These are phyloP conservation scores for Sebastes taczanowskii DNA, from an alignment of 2,797 vertebrate species.

Conservation along the genomic window DNA sequence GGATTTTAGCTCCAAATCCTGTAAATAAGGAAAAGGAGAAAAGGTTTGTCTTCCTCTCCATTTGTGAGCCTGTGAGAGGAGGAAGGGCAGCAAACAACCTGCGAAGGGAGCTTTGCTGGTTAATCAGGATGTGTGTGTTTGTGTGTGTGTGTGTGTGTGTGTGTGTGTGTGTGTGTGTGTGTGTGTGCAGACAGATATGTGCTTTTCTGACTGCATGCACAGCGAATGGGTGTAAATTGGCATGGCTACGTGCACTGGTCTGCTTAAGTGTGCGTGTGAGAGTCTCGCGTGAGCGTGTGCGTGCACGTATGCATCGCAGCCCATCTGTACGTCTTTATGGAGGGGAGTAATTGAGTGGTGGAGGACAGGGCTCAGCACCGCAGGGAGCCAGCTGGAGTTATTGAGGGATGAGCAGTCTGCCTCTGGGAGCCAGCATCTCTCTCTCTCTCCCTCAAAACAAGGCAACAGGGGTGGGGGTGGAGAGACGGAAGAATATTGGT, in stretches of 20 bases:
- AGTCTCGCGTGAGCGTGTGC: neutral
- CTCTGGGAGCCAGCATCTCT: slow-evolving; percentile 61
- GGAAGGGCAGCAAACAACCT: neutral
- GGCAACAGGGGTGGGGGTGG: slow-evolving; percentile 29
- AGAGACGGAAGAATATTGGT: slow-evolving; percentile 24
- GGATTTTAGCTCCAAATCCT: neutral
- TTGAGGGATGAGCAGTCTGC: slow-evolving; percentile 76
- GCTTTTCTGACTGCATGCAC: slow-evolving; percentile 10
- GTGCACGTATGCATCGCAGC: slow-evolving; percentile 45
- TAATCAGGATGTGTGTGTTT: slow-evolving; percentile 11
- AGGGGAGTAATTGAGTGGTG: slow-evolving; percentile 77
- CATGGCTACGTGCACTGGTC: neutral
- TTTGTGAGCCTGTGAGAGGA: slow-evolving; percentile 17
- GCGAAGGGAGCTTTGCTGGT: neutral
- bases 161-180: neutral
- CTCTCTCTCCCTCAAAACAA: slow-evolving; percentile 54
- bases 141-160: neutral
- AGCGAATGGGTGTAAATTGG: slow-evolving; percentile 19
- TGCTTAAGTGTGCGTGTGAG: slow-evolving; percentile 14
- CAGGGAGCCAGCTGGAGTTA: slow-evolving; percentile 75
- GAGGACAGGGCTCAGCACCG: slow-evolving; percentile 74
- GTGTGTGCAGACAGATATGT: neutral
- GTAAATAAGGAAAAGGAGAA: slow-evolving; percentile 20
- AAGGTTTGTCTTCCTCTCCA: slow-evolving; percentile 19
- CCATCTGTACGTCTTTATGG: slow-evolving; percentile 73